phyloP scores from a whole-genome alignment of 2,113 vertebrate species.

The Trinectes maculatus region DNA sequence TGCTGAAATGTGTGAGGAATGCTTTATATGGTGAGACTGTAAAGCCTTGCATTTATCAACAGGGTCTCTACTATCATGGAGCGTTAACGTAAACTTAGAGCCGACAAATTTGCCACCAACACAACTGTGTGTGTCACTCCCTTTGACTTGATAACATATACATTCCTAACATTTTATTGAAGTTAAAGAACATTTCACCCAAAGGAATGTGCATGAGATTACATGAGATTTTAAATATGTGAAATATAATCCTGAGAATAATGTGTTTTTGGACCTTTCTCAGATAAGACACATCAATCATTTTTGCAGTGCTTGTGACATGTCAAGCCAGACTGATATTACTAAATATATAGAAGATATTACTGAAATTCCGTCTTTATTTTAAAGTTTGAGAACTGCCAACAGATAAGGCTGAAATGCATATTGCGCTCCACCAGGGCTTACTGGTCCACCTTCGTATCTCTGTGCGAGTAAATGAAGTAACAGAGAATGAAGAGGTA shows the following conservation, averaged over 20 bases:
- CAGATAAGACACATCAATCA: background rate
- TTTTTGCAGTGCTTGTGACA: slow-evolving; percentile 1
- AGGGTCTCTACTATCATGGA: no score
- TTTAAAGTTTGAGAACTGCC: slow-evolving; percentile 14
- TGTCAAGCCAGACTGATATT: background rate
- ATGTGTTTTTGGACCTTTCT: background rate
- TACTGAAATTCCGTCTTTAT: no score
- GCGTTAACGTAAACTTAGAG: no score
- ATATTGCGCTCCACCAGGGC: slow-evolving; percentile 1
- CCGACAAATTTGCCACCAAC: background rate
- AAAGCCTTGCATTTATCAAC: background rate
- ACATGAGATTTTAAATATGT: background rate
- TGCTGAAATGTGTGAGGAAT: slow-evolving; percentile 1
- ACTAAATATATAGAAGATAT: no score
- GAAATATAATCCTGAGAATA: background rate
- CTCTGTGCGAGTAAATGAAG: slow-evolving; percentile 31
- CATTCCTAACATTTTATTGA: background rate
- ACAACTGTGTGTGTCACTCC: background rate
- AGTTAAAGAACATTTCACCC: background rate
- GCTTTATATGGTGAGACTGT: slow-evolving; percentile 4
- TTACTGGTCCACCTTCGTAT: slow-evolving; percentile 33
- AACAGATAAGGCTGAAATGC: slow-evolving; percentile 31
- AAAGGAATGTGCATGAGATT: background rate
- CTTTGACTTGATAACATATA: no score
- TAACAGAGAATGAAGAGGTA: slow-evolving; percentile 31